These are phyloP conservation scores for Drosophila ambigua DNA, from an alignment of 1,140 invertebrate genomes.

Conservation along the genomic window DNA sequence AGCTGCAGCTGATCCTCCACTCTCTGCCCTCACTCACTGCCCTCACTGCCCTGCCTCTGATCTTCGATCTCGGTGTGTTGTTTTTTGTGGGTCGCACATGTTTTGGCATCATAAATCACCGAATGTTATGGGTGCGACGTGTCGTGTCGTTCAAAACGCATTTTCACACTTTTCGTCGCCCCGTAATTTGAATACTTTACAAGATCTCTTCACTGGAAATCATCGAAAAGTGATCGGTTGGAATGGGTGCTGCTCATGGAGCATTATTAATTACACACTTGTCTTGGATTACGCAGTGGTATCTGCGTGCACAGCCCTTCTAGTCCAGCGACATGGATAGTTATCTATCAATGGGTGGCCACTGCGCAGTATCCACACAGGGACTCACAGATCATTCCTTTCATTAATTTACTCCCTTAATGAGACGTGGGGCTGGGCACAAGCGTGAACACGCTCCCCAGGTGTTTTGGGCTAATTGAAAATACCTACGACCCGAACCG, in stretches of 20 bases:
- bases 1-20: conserved; percentile 1
- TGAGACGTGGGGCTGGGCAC: conserved; percentile 30
- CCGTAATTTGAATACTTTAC: conserved; percentile 81
- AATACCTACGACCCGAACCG: conserved; percentile 15
- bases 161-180: conserved; percentile 81
- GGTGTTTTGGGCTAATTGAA: conserved; percentile 49
- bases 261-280: conserved; percentile 77
- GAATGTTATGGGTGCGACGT: conserved; percentile 69
- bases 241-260: conserved; percentile 6
- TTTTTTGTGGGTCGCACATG: conserved; percentile 81
- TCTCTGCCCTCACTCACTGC: too few relatives aligned
- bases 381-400: conserved; percentile 34
- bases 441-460: conserved; percentile 44
- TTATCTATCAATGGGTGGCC: conserved; percentile 53
- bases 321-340: conserved; percentile 5
- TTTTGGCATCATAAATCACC: conserved; percentile 81
- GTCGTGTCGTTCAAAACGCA: conserved; percentile 70
- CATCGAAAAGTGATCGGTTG: conserved; percentile 13
- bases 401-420: conserved; percentile 51
- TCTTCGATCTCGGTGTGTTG: conserved; percentile 1
- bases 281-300: conserved; percentile 66
- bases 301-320: conserved; percentile 14
- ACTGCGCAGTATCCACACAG: conserved; percentile 1
- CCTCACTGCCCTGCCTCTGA: conserved; percentile 6
- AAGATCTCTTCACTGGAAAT: conserved; percentile 65